phyloP scores from a whole-genome alignment of 1,140 invertebrate genomes.

The Pygmarrhopalites habei region DNA sequence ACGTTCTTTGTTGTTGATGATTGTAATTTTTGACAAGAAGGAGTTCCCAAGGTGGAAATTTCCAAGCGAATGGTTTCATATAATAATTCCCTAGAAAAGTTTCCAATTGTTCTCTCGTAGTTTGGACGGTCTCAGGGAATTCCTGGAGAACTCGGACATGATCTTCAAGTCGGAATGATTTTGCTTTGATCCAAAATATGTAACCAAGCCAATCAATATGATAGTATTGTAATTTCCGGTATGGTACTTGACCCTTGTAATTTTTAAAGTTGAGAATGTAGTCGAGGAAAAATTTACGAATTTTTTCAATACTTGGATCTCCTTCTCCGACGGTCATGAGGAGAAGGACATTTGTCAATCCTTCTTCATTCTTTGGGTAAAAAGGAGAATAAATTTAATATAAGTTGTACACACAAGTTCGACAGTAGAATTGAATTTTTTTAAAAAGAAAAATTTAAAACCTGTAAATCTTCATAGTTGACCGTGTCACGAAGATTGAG shows the following conservation, averaged over 20 bases:
- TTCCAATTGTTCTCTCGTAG: conserved; percentile 20
- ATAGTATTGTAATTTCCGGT: conserved; percentile 22
- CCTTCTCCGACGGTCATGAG: conserved; percentile 5
- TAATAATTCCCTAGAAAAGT: conserved; percentile 15
- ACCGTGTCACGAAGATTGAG: conserved; percentile 5
- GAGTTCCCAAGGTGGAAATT: conserved; percentile 27
- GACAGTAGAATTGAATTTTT: too few species aligned
- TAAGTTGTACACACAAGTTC: too few species aligned
- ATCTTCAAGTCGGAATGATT: conserved; percentile 16
- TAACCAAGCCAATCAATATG: conserved; percentile 26
- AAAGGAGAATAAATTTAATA: too few species aligned
- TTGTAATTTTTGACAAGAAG: conserved; percentile 22
- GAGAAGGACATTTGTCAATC: conserved; percentile 4
- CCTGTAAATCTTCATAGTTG: not conserved
- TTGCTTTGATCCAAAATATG: conserved; percentile 26
- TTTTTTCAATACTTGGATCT: conserved; percentile 11
- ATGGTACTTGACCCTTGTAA: conserved; percentile 16
- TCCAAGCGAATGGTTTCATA: conserved; percentile 17
- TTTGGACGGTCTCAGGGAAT: not conserved
- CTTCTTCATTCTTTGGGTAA: not conserved
- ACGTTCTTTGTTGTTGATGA: not conserved
- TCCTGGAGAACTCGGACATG: conserved; percentile 8
- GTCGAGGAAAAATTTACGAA: conserved; percentile 21
- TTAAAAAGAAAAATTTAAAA: too few species aligned
- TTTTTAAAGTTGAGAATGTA: conserved; percentile 21